Conservation (phyloP, 1,140 invertebrate species). For the Pogonognathellus flavescens region DNA sequence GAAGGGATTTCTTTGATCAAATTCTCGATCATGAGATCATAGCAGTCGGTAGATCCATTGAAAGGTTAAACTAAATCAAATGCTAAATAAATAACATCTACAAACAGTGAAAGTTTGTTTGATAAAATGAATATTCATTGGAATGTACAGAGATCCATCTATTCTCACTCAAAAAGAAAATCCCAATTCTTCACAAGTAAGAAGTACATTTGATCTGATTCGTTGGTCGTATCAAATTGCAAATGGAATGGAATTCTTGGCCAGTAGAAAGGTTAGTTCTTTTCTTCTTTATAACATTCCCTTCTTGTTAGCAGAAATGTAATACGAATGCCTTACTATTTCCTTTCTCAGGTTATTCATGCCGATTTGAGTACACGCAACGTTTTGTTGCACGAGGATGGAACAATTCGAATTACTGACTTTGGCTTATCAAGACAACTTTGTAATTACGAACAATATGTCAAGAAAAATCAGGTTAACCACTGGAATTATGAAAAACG, state of each 20-base stretch:
- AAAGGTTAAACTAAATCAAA: too few species aligned
- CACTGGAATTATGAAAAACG: neutral
- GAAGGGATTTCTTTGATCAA: neutral
- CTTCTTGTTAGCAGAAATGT: too few species aligned
- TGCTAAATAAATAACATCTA: too few species aligned
- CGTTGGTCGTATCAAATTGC: conserved; percentile 3
- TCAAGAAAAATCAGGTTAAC: neutral
- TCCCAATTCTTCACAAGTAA: neutral
- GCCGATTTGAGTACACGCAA: neutral
- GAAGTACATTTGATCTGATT: neutral
- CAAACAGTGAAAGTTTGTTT: too few species aligned
- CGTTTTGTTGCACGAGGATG: neutral
- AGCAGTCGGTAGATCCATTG: too few species aligned
- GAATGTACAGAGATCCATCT: neutral
- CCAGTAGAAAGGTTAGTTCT: neutral
- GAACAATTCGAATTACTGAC: neutral
- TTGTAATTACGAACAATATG: neutral
- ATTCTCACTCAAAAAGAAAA: neutral
- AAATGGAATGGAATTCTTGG: neutral
- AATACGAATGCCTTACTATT: too few species aligned
- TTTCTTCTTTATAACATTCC: neutral
- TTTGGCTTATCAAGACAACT: conserved; percentile 14
- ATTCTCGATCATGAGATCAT: neutral
- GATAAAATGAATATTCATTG: too few species aligned
- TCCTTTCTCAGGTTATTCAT: neutral